A percentile compares a stretch with the other conserved stretches of the same genome.
Evolutionary conservation across 2,888 invertebrate species (phyloP).

Genomic region (Platycheirus rosarum): DNA sequence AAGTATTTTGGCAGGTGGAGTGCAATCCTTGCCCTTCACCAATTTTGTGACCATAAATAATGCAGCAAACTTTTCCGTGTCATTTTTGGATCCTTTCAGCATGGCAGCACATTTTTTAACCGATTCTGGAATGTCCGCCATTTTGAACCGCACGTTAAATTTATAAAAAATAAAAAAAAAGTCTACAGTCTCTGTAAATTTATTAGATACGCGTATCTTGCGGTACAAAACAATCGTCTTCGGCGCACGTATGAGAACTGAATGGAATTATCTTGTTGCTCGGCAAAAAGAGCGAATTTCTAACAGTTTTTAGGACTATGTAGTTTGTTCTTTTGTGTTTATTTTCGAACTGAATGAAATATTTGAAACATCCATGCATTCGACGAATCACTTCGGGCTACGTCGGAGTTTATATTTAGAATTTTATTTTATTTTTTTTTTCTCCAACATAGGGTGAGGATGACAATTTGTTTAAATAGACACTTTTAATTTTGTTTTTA

Average conservation of each 20-base stretch:
- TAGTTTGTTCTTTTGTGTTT: conserved; percentile 64
- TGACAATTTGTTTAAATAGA: conserved; percentile 23
- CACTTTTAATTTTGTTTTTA: conserved; percentile 29
- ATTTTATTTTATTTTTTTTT: conserved; percentile 54
- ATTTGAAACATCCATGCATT: conserved; percentile 72
- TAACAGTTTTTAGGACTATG: conserved; percentile 59
- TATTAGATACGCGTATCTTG: conserved; percentile 22
- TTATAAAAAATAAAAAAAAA: conserved; percentile 39
- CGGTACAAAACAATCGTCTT: conserved; percentile 51
- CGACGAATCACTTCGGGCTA: conserved; percentile 58
- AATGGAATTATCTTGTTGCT: conserved; percentile 63
- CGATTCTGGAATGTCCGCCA: conserved; percentile 87
- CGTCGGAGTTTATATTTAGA: conserved; percentile 67
- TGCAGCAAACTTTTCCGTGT: conserved; percentile 95
- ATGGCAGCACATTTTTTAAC: conserved; percentile 93
- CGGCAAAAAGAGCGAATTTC: conserved; percentile 42
- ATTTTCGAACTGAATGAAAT: conserved; percentile 71
- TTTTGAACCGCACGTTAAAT: conserved; percentile 70
- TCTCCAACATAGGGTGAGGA: conserved; percentile 66
- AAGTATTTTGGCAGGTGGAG: conserved; percentile 88
- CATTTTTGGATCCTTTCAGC: conserved; percentile 90
- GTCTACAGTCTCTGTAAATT: conserved; percentile 14
- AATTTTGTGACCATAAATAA: conserved; percentile 96
- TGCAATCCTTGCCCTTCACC: conserved; percentile 92
- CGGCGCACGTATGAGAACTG: conserved; percentile 68